Conservation (phyloP, 2,113 vertebrate species). For the Pseudorectes ferrugineus region DNA sequence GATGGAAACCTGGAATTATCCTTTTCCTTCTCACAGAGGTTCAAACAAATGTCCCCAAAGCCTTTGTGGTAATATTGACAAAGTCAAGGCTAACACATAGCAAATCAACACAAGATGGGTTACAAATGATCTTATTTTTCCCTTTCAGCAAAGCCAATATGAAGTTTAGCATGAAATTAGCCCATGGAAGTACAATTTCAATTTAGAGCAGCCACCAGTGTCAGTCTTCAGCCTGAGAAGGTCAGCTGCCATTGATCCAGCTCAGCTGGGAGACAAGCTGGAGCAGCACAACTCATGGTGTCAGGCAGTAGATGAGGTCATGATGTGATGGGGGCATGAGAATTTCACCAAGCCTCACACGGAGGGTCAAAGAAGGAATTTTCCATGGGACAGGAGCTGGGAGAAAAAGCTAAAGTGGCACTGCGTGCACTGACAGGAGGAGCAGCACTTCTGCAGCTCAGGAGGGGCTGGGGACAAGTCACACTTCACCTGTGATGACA, state of each 20-base stretch:
- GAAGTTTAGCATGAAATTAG: background rate
- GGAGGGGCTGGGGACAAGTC: background rate
- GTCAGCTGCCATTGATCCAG: background rate
- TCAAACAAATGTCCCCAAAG: background rate
- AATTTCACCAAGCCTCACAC: background rate
- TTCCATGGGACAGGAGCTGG: background rate
- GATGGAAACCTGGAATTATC: background rate
- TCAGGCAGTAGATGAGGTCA: background rate
- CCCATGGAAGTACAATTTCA: background rate
- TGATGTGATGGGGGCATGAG: background rate
- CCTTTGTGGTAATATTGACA: background rate
- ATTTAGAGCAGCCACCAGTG: background rate
- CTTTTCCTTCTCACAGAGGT: background rate
- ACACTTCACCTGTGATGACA: background rate
- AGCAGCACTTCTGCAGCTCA: background rate
- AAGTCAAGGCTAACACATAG: background rate
- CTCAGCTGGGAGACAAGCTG: background rate
- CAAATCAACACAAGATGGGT: background rate
- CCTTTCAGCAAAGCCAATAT: background rate
- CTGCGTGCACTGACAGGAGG: background rate
- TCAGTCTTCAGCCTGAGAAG: background rate
- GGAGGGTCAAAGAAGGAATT: background rate
- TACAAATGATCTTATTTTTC: background rate
- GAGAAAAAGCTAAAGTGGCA: background rate
- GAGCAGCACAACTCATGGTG: background rate